A percentile compares a stretch with the other conserved stretches of the same genome.
These are phyloP conservation scores for Drosophila longiperda DNA, from an alignment of 2,888 invertebrate genomes.

Conservation along the genomic window DNA sequence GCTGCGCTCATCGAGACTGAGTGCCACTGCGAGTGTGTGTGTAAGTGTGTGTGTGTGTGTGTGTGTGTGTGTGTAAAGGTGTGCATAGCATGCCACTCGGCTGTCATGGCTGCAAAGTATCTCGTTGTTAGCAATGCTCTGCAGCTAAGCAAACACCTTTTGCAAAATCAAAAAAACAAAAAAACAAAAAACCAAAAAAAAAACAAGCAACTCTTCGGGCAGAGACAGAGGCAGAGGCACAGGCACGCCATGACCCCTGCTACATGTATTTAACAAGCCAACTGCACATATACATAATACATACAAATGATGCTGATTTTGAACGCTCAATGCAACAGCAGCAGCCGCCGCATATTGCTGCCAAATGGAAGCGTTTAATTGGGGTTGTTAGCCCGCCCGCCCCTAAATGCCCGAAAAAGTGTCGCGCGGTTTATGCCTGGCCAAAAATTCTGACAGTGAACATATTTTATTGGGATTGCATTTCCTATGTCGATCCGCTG, in stretches of 20 bases:
- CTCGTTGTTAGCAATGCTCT: constrained; percentile 43
- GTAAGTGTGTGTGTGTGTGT: constrained; percentile 20
- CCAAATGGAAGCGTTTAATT: constrained; percentile 72
- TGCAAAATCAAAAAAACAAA: constrained; percentile 32
- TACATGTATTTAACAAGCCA: background rate
- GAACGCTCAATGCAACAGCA: constrained; percentile 52
- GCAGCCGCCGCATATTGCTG: constrained; percentile 32
- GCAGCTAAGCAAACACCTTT: constrained; percentile 73
- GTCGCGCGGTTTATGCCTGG: constrained; percentile 48
- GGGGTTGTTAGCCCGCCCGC: constrained; percentile 69
- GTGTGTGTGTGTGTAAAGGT: constrained; percentile 39
- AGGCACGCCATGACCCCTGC: constrained; percentile 3
- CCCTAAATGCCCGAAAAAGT: constrained; percentile 40
- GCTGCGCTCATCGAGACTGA: constrained; percentile 31
- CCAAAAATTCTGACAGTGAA: constrained; percentile 58
- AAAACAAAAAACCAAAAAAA: background rate
- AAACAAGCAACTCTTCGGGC: constrained; percentile 18
- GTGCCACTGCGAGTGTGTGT: constrained; percentile 9
- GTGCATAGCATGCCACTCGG: constrained; percentile 43
- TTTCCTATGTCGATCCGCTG: constrained; percentile 14
- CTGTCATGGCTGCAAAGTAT: constrained; percentile 54
- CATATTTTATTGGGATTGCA: constrained; percentile 72
- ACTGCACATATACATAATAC: background rate
- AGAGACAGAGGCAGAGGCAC: background rate
- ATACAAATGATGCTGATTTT: constrained; percentile 51